Evolutionary conservation across 64 coral and sea anemone genomes (phyloP).

Genomic region (Pocillopora verrucosa): DNA sequence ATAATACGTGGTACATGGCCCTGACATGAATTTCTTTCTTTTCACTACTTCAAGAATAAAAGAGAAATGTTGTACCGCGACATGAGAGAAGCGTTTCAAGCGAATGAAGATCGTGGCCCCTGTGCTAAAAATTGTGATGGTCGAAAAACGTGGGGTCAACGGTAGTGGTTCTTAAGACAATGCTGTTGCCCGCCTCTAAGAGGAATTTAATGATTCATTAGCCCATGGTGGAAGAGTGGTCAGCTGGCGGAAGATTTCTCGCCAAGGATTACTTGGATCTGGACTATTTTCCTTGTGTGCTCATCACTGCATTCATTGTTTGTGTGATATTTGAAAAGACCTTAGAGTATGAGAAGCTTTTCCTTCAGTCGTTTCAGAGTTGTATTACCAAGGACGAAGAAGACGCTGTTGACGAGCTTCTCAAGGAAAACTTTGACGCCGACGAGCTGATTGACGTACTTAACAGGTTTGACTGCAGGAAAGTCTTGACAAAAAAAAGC

Average conservation of each 20-base stretch:
- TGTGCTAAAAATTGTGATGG: background rate
- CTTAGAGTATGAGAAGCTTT: background rate
- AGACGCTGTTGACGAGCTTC: background rate
- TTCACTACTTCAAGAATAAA: conserved; percentile 28
- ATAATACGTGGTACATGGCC: background rate
- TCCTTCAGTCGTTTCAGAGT: conserved; percentile 7
- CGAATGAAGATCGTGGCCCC: background rate
- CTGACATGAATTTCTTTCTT: background rate
- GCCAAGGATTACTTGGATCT: background rate
- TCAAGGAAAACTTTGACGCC: background rate
- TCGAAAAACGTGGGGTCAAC: conserved; percentile 31
- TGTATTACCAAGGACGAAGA: conserved; percentile 24
- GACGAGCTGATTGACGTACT: background rate
- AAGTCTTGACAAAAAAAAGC: background rate
- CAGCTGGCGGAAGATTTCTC: conserved; percentile 8
- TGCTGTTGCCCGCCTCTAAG: conserved; percentile 39
- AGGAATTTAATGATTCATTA: conserved; percentile 30
- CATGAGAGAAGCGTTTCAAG: conserved; percentile 26
- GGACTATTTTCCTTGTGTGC: too few relatives aligned
- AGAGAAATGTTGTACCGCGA: conserved; percentile 11
- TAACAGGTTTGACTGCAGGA: conserved; percentile 21
- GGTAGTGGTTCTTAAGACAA: conserved; percentile 30
- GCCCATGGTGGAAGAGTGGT: conserved; percentile 8
- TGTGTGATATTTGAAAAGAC: background rate
- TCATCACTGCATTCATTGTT: background rate